Conservation (phyloP, 2,888 invertebrate genomes). For the Dolichopus griseipennis region DNA sequence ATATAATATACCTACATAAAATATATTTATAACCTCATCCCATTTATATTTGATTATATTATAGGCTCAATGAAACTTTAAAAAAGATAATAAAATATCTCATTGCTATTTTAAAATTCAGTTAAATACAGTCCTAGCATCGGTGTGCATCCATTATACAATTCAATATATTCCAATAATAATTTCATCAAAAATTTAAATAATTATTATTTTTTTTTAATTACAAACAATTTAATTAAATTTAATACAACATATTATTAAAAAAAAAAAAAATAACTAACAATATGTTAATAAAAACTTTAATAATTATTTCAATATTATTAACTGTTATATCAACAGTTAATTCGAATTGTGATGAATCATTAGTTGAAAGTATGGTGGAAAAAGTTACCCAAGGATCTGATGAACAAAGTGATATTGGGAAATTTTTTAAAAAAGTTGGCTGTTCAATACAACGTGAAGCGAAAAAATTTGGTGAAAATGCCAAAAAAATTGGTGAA, state of each 20-base stretch:
- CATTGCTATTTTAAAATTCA: not conserved
- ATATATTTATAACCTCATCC: not conserved
- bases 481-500: conserved; percentile 25
- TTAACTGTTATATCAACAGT: not conserved
- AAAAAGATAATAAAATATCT: not conserved
- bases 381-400: conserved; percentile 12
- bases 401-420: conserved; percentile 34
- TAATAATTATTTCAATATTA: not conserved
- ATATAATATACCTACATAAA: not conserved
- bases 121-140: not conserved
- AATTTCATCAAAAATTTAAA: too few species aligned
- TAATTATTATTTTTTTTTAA: not conserved
- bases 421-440: conserved; percentile 32
- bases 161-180: too few species aligned
- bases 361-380: not conserved
- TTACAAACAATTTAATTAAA: not conserved
- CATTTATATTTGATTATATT: not conserved
- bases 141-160: not conserved
- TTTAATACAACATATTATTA: not conserved
- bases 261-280: not conserved
- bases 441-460: conserved; percentile 36
- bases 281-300: not conserved
- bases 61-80: not conserved
- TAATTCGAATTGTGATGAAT: not conserved
- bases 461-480: conserved; percentile 31